These are phyloP conservation scores for Dascyllus trimaculatus DNA, from an alignment of 2,113 vertebrate genomes.

Conservation along the genomic window DNA sequence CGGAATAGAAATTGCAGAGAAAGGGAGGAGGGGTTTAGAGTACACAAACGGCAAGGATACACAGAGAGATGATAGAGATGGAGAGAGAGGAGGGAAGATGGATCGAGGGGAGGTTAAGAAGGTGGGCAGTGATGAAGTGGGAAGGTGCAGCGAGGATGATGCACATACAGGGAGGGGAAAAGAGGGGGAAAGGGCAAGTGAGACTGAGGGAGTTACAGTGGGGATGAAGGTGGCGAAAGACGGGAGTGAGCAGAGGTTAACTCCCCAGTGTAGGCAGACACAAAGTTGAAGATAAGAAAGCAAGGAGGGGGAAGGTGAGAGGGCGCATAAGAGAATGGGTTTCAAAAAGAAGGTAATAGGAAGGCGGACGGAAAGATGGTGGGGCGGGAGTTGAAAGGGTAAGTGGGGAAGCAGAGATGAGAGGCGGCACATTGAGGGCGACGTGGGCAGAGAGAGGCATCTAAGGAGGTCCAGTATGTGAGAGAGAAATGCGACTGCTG, in stretches of 20 bases:
- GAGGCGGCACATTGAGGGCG: slow-evolving; percentile 17
- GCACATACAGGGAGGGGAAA: slow-evolving; percentile 55
- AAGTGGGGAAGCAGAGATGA: slow-evolving; percentile 41
- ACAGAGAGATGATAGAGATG: slow-evolving; percentile 39
- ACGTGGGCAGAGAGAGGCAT: slow-evolving; percentile 11
- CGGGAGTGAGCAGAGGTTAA: slow-evolving; percentile 54
- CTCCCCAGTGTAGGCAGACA: slow-evolving; percentile 36
- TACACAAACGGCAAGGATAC: slow-evolving; percentile 9
- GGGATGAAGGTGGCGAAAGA: slow-evolving; percentile 49
- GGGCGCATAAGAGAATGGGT: slow-evolving; percentile 30
- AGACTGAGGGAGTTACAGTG: slow-evolving; percentile 69
- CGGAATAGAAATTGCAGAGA: slow-evolving; percentile 29
- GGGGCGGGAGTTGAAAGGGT: slow-evolving; percentile 45
- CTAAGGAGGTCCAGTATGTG: background rate
- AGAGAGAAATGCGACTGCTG: background rate
- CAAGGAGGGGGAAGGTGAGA: slow-evolving; percentile 22
- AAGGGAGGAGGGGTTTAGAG: slow-evolving; percentile 13
- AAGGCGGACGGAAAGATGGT: slow-evolving; percentile 45
- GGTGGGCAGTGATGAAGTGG: slow-evolving; percentile 76
- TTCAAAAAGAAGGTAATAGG: slow-evolving; percentile 27
- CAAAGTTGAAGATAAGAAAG: slow-evolving; percentile 50
- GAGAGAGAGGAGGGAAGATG: slow-evolving; percentile 42
- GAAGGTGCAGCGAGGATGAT: slow-evolving; percentile 60
- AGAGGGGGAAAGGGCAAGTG: slow-evolving; percentile 75
- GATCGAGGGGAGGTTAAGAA: slow-evolving; percentile 65